Conservation (phyloP, 2,797 vertebrate genomes). For the Ceryle rudis region DNA sequence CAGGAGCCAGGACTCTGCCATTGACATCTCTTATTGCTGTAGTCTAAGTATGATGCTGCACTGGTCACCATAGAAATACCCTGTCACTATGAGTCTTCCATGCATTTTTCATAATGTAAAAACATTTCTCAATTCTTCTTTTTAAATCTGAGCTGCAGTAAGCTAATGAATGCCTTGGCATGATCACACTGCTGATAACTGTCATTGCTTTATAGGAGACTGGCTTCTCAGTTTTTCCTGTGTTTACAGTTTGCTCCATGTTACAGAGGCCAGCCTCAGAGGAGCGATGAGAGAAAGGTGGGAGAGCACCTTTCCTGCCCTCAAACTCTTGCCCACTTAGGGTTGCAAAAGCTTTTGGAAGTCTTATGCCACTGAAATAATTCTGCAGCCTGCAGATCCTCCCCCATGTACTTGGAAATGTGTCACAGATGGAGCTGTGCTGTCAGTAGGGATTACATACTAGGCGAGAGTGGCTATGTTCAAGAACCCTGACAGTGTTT, state of each 20-base stretch:
- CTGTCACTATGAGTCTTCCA: not conserved
- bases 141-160: not conserved
- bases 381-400: conserved; percentile 20
- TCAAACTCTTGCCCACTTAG: not conserved
- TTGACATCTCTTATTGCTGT: not conserved
- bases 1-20: not conserved
- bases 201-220: not conserved
- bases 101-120: not conserved
- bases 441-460: not conserved
- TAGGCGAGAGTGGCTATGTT: not conserved
- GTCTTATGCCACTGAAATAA: not conserved
- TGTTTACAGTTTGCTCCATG: not conserved
- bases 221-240: not conserved
- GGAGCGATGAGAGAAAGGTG: not conserved
- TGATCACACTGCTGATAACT: not conserved
- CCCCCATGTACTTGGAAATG: not conserved
- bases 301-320: not conserved
- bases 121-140: not conserved
- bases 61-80: conserved; percentile 30
- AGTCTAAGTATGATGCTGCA: not conserved
- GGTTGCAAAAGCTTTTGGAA: not conserved
- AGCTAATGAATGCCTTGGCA: not conserved
- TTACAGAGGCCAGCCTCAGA: not conserved
- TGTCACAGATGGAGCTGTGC: conserved; percentile 25
- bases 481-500: not conserved